A percentile compares a stretch with the other conserved stretches of the same genome.
These are phyloP conservation scores for Montipora capricornis DNA, from an alignment of 64 coral and sea anemone genomes.

Conservation along the genomic window DNA sequence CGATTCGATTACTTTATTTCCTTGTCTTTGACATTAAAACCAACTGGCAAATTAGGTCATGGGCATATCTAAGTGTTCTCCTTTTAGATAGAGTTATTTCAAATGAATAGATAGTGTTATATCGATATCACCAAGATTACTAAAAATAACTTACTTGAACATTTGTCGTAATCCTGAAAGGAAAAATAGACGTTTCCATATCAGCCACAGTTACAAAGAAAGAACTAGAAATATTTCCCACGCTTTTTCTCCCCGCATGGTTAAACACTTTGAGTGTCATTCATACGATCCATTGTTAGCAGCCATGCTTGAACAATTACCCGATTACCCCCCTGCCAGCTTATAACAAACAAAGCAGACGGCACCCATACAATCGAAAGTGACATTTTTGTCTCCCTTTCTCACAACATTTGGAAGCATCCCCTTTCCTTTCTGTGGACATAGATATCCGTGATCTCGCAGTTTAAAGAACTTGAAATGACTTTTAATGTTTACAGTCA, in stretches of 20 bases:
- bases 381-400: neutral
- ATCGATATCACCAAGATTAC: too few relatives aligned
- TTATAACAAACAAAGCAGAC: neutral
- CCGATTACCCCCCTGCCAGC: neutral
- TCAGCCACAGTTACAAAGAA: neutral
- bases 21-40: too few relatives aligned
- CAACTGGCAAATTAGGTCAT: too few relatives aligned
- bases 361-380: neutral
- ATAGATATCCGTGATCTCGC: neutral
- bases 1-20: neutral
- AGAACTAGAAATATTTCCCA: conserved; percentile 10
- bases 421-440: neutral
- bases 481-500: too few relatives aligned
- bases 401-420: neutral
- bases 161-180: neutral
- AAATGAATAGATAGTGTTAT: too few relatives aligned
- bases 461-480: too few relatives aligned
- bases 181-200: neutral
- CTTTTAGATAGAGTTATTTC: too few relatives aligned
- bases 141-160: neutral
- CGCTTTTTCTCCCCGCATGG: conserved; percentile 5
- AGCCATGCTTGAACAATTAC: neutral
- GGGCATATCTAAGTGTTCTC: too few relatives aligned
- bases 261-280: neutral
- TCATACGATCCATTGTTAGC: neutral